Evolutionary conservation across 2,113 vertebrate genomes (phyloP).

Genomic region (Geococcyx californianus): DNA sequence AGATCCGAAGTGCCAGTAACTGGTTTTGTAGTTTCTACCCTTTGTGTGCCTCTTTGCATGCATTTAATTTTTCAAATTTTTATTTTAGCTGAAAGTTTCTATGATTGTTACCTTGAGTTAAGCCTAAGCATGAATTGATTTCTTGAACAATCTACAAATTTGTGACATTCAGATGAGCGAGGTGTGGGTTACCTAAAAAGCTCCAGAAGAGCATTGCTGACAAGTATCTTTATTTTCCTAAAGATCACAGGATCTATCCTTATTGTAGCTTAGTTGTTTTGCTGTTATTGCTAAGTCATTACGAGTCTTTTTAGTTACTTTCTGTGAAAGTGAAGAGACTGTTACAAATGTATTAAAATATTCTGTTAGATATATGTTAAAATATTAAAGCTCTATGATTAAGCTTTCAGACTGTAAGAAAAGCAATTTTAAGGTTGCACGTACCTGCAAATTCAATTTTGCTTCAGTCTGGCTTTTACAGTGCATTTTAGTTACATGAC

Average conservation of each 20-base stretch:
- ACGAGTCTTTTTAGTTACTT: not conserved
- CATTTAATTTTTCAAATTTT: not conserved
- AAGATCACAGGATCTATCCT: not conserved
- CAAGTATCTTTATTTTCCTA: not conserved
- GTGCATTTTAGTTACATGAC: not conserved
- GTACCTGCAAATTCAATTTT: slow-evolving; percentile 1
- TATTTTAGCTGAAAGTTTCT: not conserved
- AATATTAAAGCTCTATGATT: not conserved
- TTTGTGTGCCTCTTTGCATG: not conserved
- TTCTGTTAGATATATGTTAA: not conserved
- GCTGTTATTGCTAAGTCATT: not conserved
- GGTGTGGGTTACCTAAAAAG: not conserved
- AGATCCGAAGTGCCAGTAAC: not conserved
- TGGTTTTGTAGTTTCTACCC: not conserved
- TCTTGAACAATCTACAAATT: not conserved
- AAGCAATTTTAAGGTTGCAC: slow-evolving; percentile 5
- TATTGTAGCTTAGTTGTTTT: not conserved
- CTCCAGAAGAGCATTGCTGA: not conserved
- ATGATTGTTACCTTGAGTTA: not conserved
- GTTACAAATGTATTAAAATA: not conserved
- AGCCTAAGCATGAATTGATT: not conserved
- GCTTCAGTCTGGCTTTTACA: not conserved
- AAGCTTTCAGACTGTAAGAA: slow-evolving; percentile 12
- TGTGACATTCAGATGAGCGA: not conserved
- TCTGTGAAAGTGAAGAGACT: not conserved